Percentiles rank a stretch among this genome's conserved stretches.
phyloP scores from a whole-genome alignment of 1,140 invertebrate genomes.

The Papilio polytes region DNA sequence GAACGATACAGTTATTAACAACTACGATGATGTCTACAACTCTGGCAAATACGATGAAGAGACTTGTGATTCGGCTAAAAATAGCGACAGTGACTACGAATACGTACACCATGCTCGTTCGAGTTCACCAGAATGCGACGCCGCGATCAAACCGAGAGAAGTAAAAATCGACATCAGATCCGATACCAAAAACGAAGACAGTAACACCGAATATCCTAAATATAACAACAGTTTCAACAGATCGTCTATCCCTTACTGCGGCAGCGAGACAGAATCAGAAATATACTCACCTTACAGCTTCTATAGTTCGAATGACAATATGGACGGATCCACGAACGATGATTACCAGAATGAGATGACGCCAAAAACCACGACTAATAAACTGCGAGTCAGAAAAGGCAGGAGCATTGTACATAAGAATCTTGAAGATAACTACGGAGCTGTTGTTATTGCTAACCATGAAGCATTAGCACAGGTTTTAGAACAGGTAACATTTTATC shows the following conservation, averaged over 20 bases:
- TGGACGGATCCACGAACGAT: constrained; percentile 73
- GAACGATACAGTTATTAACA: constrained; percentile 77
- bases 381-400: constrained; percentile 89
- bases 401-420: constrained; percentile 92
- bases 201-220: constrained; percentile 69
- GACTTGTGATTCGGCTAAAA: constrained; percentile 76
- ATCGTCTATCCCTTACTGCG: constrained; percentile 90
- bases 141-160: constrained; percentile 77
- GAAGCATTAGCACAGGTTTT: constrained; percentile 93
- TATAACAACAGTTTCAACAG: constrained; percentile 73
- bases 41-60: constrained; percentile 79
- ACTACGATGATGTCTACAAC: constrained; percentile 81
- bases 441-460: constrained; percentile 94
- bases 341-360: constrained; percentile 78
- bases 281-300: constrained; percentile 92
- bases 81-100: constrained; percentile 86
- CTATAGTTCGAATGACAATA: constrained; percentile 84
- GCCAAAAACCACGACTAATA: constrained; percentile 83
- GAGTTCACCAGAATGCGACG: constrained; percentile 87
- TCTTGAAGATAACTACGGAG: constrained; percentile 94
- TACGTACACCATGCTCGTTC: constrained; percentile 85
- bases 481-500: constrained; percentile 87
- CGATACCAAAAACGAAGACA: constrained; percentile 59
- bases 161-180: constrained; percentile 56
- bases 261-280: constrained; percentile 92